Evolutionary conservation across 2,888 invertebrate species (phyloP), one percentile per base, ranked within the genome.

Genomic region (Hydrotaea diabolus): DNA sequence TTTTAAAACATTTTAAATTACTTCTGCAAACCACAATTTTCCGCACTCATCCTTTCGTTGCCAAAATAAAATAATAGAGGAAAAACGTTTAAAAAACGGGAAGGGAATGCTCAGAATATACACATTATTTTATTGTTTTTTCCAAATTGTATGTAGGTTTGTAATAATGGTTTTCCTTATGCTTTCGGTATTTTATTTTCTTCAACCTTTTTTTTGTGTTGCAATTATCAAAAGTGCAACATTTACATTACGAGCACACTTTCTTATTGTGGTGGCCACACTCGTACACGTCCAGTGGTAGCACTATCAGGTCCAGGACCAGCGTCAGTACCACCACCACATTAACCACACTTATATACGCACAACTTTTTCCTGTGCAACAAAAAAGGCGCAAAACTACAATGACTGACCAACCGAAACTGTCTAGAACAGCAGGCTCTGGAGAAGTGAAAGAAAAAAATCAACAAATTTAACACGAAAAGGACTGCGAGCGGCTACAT

Each of bases 211-310:
- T 36, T 64, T 79, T 64, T 77, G 17, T 62, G 26, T 17, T 46
- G 26, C 73, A 79, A 79, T 79, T 79, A 79, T 66, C 73, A 79
- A 79, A 79, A 74, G 55, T 79, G 64, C 78, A 73, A 73, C 53
- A 46, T 64, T 79, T 79, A 79, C 64, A 74, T 79, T 79, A 66
- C 39, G 19, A 39, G 46, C 43, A 69, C 19, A 69, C 69, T 69
- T 69, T 69, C 21, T 69, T 69, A 43, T 23, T 23, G 46, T 21
- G 69, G 46, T 21, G 69, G 46, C 39, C 46, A 62, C 31, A 26
- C 26, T 36, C 31, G 19, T 46, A 19, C 43, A 31, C 23, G 19
- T 49, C 19, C 43, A 43, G 21, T 13, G 19, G 39, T 43, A 46
- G 39, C 43, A 46, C 19, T 46, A 21, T 46, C 46, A 21, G 46